Percentiles rank a stretch among this genome's conserved stretches.
Evolutionary conservation across 2,888 invertebrate genomes (phyloP).

Genomic region (Xestia c-nigrum): DNA sequence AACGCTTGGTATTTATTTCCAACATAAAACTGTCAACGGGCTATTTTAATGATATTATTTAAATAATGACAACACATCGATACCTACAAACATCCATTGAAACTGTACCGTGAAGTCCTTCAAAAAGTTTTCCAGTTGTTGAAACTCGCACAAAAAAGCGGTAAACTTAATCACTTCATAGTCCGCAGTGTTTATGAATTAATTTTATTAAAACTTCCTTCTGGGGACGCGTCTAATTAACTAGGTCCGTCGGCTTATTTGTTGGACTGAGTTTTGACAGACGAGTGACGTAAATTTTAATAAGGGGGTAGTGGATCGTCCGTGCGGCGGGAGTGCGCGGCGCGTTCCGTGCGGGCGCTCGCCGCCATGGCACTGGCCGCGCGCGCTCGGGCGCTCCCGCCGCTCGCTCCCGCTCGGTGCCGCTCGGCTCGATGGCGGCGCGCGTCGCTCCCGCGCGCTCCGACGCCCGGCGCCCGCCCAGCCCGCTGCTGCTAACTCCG

Average conservation of each 20-base stretch:
- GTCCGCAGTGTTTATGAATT: slow-evolving; percentile 64
- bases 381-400: slow-evolving; percentile 52
- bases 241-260: slow-evolving; percentile 75
- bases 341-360: slow-evolving; percentile 80
- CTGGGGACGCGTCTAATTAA: slow-evolving; percentile 70
- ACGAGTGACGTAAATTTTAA: slow-evolving; percentile 82
- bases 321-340: slow-evolving; percentile 61
- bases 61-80: slow-evolving; percentile 33
- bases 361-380: slow-evolving; percentile 81
- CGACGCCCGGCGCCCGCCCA: slow-evolving; percentile 64
- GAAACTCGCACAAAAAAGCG: slow-evolving; percentile 71
- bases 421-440: slow-evolving; percentile 59
- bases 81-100: slow-evolving; percentile 56
- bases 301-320: slow-evolving; percentile 69
- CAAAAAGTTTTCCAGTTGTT: slow-evolving; percentile 72
- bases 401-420: slow-evolving; percentile 62
- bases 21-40: slow-evolving; percentile 34
- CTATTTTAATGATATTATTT: not conserved
- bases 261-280: slow-evolving; percentile 80
- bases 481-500: slow-evolving; percentile 80
- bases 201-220: slow-evolving; percentile 70
- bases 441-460: slow-evolving; percentile 44
- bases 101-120: slow-evolving; percentile 70
- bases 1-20: slow-evolving; percentile 31
- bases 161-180: slow-evolving; percentile 77